phyloP scores from a whole-genome alignment of 2,888 invertebrate species.

The Sphaeridia pumilis region DNA sequence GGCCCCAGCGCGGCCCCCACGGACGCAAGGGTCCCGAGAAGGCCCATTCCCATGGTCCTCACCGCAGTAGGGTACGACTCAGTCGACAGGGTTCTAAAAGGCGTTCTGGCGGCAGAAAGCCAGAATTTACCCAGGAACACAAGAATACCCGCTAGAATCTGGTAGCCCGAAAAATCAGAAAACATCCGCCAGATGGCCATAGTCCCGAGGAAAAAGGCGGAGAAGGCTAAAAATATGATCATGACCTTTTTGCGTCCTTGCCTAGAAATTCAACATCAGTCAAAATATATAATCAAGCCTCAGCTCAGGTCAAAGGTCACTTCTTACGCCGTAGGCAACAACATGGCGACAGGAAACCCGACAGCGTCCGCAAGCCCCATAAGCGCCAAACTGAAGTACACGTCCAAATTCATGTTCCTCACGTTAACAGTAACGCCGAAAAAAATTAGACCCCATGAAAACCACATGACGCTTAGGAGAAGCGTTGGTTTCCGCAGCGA shows the following conservation, averaged over 20 bases:
- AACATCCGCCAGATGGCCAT: not conserved
- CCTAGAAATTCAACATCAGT: slow-evolving; percentile 1
- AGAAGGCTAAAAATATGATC: not conserved
- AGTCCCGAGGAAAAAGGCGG: slow-evolving; percentile 4
- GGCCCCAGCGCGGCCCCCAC: slow-evolving; percentile 7
- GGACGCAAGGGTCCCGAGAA: slow-evolving; percentile 1
- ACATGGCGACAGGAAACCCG: slow-evolving; percentile 19
- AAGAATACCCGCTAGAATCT: not conserved
- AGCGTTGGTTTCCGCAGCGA: slow-evolving; percentile 16
- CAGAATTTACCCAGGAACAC: slow-evolving; percentile 8
- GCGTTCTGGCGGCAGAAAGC: slow-evolving; percentile 4
- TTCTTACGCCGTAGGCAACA: slow-evolving; percentile 18
- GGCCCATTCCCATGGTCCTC: slow-evolving; percentile 7
- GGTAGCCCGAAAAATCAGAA: not conserved
- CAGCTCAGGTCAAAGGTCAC: no score
- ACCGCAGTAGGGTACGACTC: slow-evolving; percentile 12
- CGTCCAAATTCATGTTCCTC: slow-evolving; percentile 19
- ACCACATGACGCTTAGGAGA: slow-evolving; percentile 23
- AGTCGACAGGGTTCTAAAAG: slow-evolving; percentile 5
- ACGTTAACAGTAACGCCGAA: slow-evolving; percentile 26
- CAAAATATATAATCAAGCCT: no score
- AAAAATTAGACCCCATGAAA: slow-evolving; percentile 22
- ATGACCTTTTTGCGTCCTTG: not conserved
- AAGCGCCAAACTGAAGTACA: slow-evolving; percentile 19
- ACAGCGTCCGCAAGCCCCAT: slow-evolving; percentile 22